These are phyloP conservation scores for Polylopha cassiicola DNA, from an alignment of 2,888 invertebrate species.

Conservation along the genomic window DNA sequence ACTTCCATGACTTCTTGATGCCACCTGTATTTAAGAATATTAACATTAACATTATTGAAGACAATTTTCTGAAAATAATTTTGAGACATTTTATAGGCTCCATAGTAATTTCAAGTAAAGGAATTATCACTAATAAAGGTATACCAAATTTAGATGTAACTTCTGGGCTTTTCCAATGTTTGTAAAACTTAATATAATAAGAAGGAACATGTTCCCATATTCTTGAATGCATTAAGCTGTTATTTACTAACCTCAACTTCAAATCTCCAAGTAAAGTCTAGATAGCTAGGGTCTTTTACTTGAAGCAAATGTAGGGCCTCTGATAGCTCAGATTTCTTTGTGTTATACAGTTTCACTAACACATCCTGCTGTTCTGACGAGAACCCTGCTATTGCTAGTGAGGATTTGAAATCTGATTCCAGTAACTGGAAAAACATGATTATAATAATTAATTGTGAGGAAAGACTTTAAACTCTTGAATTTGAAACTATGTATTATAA, in stretches of 20 bases:
- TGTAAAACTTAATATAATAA: too few relatives aligned
- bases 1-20: conserved; percentile 45
- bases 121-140: not conserved
- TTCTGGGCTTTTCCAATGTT: too few relatives aligned
- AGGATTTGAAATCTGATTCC: conserved; percentile 62
- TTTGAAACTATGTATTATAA: too few relatives aligned
- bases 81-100: too few relatives aligned
- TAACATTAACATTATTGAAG: not conserved
- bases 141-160: not conserved
- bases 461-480: too few relatives aligned
- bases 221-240: not conserved
- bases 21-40: conserved; percentile 44
- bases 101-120: too few relatives aligned
- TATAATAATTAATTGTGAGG: not conserved
- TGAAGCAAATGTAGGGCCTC: conserved; percentile 66
- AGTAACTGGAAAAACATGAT: conserved; percentile 44
- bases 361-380: conserved; percentile 77
- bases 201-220: too few relatives aligned
- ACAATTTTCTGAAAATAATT: too few relatives aligned
- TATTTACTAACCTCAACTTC: conserved; percentile 55
- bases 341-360: conserved; percentile 77
- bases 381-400: conserved; percentile 75
- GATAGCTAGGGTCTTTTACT: conserved; percentile 56
- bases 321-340: conserved; percentile 74
- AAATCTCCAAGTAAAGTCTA: conserved; percentile 66